Evolutionary conservation across 2,113 vertebrate species (phyloP).

Genomic region (Tor tambroides): DNA sequence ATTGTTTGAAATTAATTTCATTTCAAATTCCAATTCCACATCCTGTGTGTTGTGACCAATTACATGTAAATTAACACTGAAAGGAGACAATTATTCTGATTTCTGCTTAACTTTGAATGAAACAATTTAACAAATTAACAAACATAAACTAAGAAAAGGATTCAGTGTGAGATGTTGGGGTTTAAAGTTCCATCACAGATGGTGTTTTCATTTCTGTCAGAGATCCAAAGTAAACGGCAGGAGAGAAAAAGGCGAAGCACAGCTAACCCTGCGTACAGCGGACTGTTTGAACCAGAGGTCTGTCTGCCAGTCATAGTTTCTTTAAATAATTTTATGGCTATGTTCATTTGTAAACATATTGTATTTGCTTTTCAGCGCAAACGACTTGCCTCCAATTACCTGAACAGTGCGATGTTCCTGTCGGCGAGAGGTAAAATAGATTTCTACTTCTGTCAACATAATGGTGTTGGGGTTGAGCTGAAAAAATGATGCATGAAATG

Average conservation of each 20-base stretch:
- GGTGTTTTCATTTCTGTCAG: conserved; percentile 66
- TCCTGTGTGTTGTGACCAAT: not conserved
- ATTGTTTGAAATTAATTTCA: not conserved
- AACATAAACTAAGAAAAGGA: not conserved
- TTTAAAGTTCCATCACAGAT: not conserved
- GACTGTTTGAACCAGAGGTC: conserved; percentile 94
- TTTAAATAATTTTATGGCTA: not conserved
- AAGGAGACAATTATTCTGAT: not conserved
- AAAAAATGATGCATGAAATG: conserved; percentile 37
- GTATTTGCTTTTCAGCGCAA: conserved; percentile 82
- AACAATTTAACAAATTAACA: not conserved
- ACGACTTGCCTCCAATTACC: conserved; percentile 89
- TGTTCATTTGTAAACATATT: not conserved
- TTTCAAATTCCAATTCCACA: not conserved
- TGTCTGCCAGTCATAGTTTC: not conserved
- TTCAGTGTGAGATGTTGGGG: not conserved
- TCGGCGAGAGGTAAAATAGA: conserved; percentile 76
- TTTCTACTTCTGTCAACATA: conserved; percentile 52
- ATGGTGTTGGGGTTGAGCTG: conserved; percentile 19
- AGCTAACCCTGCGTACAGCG: conserved; percentile 95
- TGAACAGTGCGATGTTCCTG: conserved; percentile 90
- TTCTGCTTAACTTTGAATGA: not conserved
- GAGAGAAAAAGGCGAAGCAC: conserved; percentile 97
- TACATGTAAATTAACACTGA: not conserved
- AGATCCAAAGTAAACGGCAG: conserved; percentile 94